phyloP scores from a whole-genome alignment of 2,888 invertebrate genomes.

The Lepidocyrtoides sp. region DNA sequence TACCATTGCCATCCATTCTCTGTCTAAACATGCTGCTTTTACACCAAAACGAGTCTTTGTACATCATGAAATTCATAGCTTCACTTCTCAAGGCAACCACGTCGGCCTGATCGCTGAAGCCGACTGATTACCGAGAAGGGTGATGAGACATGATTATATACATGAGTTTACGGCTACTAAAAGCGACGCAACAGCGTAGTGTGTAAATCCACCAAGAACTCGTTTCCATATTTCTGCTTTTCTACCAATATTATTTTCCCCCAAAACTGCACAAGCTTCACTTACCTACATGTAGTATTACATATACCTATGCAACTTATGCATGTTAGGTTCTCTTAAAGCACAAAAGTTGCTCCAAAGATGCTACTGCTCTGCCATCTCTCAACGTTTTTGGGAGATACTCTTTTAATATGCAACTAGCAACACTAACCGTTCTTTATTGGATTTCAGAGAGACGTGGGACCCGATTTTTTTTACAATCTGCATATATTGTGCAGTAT shows the following conservation, averaged over 20 bases:
- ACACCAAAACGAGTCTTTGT: constrained; percentile 26
- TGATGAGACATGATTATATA: constrained; percentile 58
- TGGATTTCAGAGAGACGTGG: neutral
- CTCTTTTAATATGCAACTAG: neutral
- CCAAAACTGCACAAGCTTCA: constrained; percentile 17
- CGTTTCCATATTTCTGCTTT: constrained; percentile 29
- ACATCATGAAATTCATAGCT: neutral
- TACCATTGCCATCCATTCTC: constrained; percentile 2
- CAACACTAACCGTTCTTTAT: neutral
- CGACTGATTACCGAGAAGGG: constrained; percentile 61
- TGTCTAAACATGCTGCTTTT: neutral
- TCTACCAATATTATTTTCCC: constrained; percentile 46
- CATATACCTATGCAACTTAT: neutral
- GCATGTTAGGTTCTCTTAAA: neutral
- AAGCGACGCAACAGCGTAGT: neutral
- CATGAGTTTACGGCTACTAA: constrained; percentile 32
- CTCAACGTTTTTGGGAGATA: neutral
- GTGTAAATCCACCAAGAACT: constrained; percentile 33
- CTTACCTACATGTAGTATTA: neutral
- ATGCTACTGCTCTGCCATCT: constrained; percentile 28
- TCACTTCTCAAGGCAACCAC: neutral
- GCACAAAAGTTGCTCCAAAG: neutral
- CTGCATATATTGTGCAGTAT: neutral
- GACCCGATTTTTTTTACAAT: neutral
- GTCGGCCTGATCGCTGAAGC: neutral